A percentile compares a stretch with the other conserved stretches of the same genome.
Evolutionary conservation across 2,888 invertebrate species (phyloP).

Genomic region (Macaria notata): DNA sequence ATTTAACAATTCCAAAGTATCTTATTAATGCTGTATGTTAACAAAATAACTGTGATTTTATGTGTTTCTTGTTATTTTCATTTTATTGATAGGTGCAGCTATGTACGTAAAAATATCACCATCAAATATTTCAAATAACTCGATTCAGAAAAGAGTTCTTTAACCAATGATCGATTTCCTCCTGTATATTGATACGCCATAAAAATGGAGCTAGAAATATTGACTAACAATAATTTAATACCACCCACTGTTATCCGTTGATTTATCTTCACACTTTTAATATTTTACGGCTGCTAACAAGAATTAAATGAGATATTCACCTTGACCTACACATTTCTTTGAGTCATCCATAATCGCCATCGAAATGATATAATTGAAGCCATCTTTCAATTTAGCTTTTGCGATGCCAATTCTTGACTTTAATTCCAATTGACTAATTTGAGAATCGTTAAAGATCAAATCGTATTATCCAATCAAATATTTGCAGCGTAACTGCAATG

Average conservation of each 20-base stretch:
- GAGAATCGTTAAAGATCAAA: slow-evolving; percentile 17
- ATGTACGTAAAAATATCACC: too few relatives aligned
- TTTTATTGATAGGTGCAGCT: too few relatives aligned
- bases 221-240: too few relatives aligned
- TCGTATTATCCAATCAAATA: slow-evolving; percentile 24
- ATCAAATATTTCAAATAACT: too few relatives aligned
- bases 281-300: slow-evolving; percentile 1
- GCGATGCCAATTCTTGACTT: slow-evolving; percentile 13
- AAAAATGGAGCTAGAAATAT: background rate
- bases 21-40: too few relatives aligned
- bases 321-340: slow-evolving; percentile 10
- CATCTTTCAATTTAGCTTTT: slow-evolving; percentile 14
- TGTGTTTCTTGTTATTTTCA: too few relatives aligned
- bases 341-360: slow-evolving; percentile 5
- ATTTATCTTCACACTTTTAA: slow-evolving; percentile 5
- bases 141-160: too few relatives aligned
- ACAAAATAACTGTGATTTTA: too few relatives aligned
- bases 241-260: too few relatives aligned
- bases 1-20: too few relatives aligned
- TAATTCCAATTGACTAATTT: slow-evolving; percentile 19
- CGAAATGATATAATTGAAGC: slow-evolving; percentile 15
- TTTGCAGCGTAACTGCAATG: slow-evolving; percentile 21
- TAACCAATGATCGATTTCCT: too few relatives aligned
- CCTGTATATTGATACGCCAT: too few relatives aligned
- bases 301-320: slow-evolving; percentile 2